A percentile compares a stretch with the other conserved stretches of the same genome.
phyloP scores from a whole-genome alignment of 2,888 invertebrate species.

The Hyppa rectilinea region DNA sequence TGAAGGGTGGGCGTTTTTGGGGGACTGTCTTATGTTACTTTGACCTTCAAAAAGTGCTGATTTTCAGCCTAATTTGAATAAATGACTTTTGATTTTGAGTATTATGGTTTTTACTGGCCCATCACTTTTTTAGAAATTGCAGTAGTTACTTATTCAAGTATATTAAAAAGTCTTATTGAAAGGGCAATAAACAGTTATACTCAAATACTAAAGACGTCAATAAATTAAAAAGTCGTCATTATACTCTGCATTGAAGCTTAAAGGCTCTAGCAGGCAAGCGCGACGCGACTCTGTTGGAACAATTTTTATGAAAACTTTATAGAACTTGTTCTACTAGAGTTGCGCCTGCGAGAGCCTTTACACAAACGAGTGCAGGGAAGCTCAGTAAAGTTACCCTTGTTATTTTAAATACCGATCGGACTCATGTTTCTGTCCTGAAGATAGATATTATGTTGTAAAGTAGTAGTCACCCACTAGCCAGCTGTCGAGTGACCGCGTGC shows the following conservation, averaged over 20 bases:
- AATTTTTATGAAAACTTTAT: too few relatives aligned
- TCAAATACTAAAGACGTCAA: background rate
- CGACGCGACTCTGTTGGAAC: too few relatives aligned
- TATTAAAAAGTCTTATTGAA: background rate
- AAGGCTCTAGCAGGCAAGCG: too few relatives aligned
- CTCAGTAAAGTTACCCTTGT: background rate
- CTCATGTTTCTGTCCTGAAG: background rate
- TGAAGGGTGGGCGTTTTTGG: too few relatives aligned
- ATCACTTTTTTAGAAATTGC: background rate
- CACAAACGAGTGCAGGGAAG: background rate
- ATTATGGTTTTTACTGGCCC: background rate
- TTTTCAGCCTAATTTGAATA: too few relatives aligned
- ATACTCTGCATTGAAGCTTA: background rate
- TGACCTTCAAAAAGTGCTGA: too few relatives aligned
- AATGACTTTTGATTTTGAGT: too few relatives aligned
- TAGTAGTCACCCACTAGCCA: background rate
- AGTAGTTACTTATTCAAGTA: background rate
- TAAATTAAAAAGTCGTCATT: background rate
- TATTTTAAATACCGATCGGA: background rate
- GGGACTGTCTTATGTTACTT: too few relatives aligned
- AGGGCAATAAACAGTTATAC: background rate
- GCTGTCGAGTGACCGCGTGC: constrained; percentile 1
- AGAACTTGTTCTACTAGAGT: too few relatives aligned
- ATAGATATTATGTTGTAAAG: background rate
- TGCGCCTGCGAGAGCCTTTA: too few relatives aligned